A percentile compares a stretch with the other conserved stretches of the same genome.
These are phyloP conservation scores for Mya arenaria DNA, from an alignment of 1,140 invertebrate species.

Conservation along the genomic window DNA sequence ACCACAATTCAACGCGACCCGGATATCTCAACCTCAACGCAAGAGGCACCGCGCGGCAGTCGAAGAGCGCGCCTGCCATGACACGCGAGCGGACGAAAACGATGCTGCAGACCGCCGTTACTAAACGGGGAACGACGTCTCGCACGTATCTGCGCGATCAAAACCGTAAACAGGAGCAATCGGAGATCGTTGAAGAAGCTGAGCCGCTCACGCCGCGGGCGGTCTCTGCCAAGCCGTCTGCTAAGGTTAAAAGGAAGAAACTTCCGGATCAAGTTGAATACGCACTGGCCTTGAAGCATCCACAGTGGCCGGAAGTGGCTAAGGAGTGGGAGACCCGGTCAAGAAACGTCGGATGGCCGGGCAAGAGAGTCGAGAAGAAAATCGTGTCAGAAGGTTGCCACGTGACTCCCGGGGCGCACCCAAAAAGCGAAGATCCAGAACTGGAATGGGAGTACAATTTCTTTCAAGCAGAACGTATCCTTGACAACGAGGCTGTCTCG, in stretches of 20 bases:
- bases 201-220: constrained; percentile 28
- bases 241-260: constrained; percentile 38
- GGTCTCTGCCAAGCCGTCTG: constrained; percentile 11
- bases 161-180: constrained; percentile 27
- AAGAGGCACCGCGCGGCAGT: constrained; percentile 11
- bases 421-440: constrained; percentile 43
- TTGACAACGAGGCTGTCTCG: constrained; percentile 41
- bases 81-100: constrained; percentile 38
- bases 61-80: constrained; percentile 46
- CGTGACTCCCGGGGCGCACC: constrained; percentile 50
- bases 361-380: constrained; percentile 49
- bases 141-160: constrained; percentile 38
- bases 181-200: constrained; percentile 34
- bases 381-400: constrained; percentile 36
- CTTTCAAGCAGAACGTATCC: constrained; percentile 38
- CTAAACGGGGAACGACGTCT: constrained; percentile 44
- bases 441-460: constrained; percentile 52
- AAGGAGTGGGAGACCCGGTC: constrained; percentile 34
- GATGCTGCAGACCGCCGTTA: constrained; percentile 34
- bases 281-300: constrained; percentile 37
- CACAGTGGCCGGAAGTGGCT: constrained; percentile 40
- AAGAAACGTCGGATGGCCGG: constrained; percentile 42
- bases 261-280: constrained; percentile 48
- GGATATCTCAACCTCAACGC: constrained; percentile 29
- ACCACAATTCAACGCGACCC: constrained; percentile 19